Percentiles rank a stretch among this genome's conserved stretches.
These are phyloP conservation scores for Equus przewalskii DNA, from an alignment of 2,113 vertebrate genomes.

Conservation along the genomic window DNA sequence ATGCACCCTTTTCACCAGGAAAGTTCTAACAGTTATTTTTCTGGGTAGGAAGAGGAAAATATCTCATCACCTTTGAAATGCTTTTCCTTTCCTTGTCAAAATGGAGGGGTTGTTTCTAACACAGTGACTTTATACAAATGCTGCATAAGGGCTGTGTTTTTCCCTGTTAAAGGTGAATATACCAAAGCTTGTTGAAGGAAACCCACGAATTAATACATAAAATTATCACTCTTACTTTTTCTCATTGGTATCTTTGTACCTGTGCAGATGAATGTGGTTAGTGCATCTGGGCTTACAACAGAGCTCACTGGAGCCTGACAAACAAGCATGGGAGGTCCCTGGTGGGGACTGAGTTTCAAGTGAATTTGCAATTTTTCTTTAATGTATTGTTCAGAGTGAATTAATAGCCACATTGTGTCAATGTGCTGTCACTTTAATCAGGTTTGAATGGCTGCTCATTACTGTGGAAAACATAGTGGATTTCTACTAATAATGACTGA, in stretches of 20 bases:
- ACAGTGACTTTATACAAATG: background rate
- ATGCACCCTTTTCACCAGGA: background rate
- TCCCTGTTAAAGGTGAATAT: background rate
- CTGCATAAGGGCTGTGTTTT: background rate
- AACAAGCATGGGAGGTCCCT: background rate
- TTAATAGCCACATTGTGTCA: slow-evolving; percentile 1
- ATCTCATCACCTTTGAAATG: background rate
- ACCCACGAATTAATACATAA: slow-evolving; percentile 13
- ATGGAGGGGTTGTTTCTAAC: background rate
- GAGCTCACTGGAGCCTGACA: background rate
- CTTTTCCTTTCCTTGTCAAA: slow-evolving; percentile 22
- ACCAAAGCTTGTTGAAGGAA: background rate
- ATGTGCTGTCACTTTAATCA: slow-evolving; percentile 22
- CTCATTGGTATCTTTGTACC: background rate
- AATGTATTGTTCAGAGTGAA: slow-evolving; percentile 23
- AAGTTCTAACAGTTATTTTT: background rate
- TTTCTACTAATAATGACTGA: background rate
- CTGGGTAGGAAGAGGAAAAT: background rate
- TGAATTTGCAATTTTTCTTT: slow-evolving; percentile 60
- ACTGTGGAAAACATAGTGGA: background rate
- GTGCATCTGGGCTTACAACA: background rate
- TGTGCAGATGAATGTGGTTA: background rate
- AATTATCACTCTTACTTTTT: slow-evolving; percentile 46
- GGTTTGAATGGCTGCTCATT: slow-evolving; percentile 43
- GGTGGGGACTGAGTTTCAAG: slow-evolving; percentile 4